These are phyloP conservation scores for Zeuzera pyrina DNA, from an alignment of 2,888 invertebrate genomes.

Conservation along the genomic window DNA sequence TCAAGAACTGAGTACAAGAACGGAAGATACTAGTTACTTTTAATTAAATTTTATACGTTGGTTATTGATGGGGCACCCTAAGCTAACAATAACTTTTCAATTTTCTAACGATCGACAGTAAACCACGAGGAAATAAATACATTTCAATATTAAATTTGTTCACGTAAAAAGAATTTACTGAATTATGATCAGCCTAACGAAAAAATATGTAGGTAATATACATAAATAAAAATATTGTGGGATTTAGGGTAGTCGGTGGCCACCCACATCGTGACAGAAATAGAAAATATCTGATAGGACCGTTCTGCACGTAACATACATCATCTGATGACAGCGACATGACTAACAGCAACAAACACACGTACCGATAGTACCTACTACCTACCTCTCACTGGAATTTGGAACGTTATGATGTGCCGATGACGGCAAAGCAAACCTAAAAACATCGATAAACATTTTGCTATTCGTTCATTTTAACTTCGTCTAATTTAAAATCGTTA, in stretches of 20 bases:
- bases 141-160: no score
- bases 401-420: slow-evolving; percentile 22
- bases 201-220: slow-evolving; percentile 32
- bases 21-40: slow-evolving; percentile 10
- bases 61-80: slow-evolving; percentile 5
- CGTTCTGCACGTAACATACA: slow-evolving; percentile 40
- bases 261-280: slow-evolving; percentile 56
- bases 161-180: no score
- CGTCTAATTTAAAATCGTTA: not conserved
- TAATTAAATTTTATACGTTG: slow-evolving; percentile 21
- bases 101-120: slow-evolving; percentile 18
- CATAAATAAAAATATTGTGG: slow-evolving; percentile 32
- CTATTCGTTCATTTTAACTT: no score
- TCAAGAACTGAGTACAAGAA: no score
- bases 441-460: no score
- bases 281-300: slow-evolving; percentile 48
- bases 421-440: slow-evolving; percentile 7
- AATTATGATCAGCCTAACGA: no score
- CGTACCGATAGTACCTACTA: slow-evolving; percentile 13
- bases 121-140: slow-evolving; percentile 4
- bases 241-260: slow-evolving; percentile 34
- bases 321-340: slow-evolving; percentile 44
- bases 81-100: slow-evolving; percentile 28
- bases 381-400: no score
- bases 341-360: slow-evolving; percentile 37